Conservation (phyloP, 2,797 vertebrate species). For the Sarcoramphus papa region DNA sequence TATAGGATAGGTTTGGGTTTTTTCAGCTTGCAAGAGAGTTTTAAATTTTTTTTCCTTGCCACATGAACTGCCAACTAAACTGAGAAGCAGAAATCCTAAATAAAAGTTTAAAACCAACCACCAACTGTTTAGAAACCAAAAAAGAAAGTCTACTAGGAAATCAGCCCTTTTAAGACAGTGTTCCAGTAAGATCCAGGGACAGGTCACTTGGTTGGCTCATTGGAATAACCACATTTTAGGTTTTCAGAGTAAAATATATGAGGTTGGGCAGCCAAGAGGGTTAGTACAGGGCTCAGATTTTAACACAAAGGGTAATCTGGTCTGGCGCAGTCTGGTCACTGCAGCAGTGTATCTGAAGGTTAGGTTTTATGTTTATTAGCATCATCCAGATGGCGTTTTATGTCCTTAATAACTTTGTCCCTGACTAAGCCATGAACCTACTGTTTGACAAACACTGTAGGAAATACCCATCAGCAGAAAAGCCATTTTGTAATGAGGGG, state of each 20-base stretch:
- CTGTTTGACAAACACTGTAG: constrained; percentile 77
- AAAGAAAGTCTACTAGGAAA: constrained; percentile 28
- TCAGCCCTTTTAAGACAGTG: background rate
- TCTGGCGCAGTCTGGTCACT: constrained; percentile 75
- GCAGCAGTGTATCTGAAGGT: constrained; percentile 78
- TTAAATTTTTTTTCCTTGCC: background rate
- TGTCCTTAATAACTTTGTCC: constrained; percentile 86
- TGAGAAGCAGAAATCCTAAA: constrained; percentile 54
- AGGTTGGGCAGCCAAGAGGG: background rate
- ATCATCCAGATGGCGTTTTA: constrained; percentile 84
- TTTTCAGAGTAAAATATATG: constrained; percentile 29
- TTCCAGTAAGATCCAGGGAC: background rate
- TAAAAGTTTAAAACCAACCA: constrained; percentile 44
- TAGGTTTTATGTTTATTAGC: constrained; percentile 84
- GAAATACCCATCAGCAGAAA: constrained; percentile 79
- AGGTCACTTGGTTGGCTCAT: background rate
- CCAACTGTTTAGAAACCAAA: constrained; percentile 18
- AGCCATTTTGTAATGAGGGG: constrained; percentile 33
- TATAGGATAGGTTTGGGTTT: background rate
- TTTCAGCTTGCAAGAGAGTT: constrained; percentile 16
- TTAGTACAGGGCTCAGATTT: constrained; percentile 55
- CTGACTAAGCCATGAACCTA: constrained; percentile 84
- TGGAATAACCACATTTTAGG: constrained; percentile 1
- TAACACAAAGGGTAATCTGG: constrained; percentile 74
- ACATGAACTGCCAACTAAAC: constrained; percentile 38